A percentile compares a stretch with the other conserved stretches of the same genome.
phyloP scores from a whole-genome alignment of 2,888 invertebrate species.

The Calliopum simillimum region DNA sequence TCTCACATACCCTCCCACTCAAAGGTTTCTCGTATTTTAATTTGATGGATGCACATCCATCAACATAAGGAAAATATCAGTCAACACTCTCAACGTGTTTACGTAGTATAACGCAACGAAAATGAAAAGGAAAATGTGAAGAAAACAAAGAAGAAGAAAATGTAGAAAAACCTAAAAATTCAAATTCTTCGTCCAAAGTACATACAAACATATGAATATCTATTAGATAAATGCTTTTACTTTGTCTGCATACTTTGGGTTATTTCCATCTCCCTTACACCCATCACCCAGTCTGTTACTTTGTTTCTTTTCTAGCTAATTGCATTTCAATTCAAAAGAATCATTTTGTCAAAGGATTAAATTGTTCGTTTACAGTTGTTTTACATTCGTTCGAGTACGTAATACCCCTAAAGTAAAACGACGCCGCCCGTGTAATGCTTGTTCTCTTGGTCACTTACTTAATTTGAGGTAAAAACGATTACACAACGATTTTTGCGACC shows the following conservation, averaged over 20 bases:
- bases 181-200: too few relatives aligned
- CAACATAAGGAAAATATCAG: conserved; percentile 59
- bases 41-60: conserved; percentile 55
- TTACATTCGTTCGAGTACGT: conserved; percentile 26
- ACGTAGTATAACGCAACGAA: conserved; percentile 15
- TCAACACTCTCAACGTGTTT: conserved; percentile 51
- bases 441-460: conserved; percentile 38
- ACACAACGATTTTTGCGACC: conserved; percentile 18
- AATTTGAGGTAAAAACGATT: conserved; percentile 39
- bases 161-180: neutral
- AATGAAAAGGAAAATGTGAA: conserved; percentile 8
- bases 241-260: neutral
- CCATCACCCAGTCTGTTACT: neutral
- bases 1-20: neutral
- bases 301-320: conserved; percentile 41
- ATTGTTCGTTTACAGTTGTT: conserved; percentile 21
- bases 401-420: conserved; percentile 31
- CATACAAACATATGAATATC: neutral
- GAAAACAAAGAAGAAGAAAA: neutral
- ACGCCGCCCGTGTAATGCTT: conserved; percentile 25
- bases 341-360: conserved; percentile 60
- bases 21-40: conserved; percentile 48
- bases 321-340: conserved; percentile 52
- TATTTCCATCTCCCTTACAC: neutral
- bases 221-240: conserved; percentile 7